Conservation (phyloP, 2,113 vertebrate genomes). For the Malurus melanocephalus region DNA sequence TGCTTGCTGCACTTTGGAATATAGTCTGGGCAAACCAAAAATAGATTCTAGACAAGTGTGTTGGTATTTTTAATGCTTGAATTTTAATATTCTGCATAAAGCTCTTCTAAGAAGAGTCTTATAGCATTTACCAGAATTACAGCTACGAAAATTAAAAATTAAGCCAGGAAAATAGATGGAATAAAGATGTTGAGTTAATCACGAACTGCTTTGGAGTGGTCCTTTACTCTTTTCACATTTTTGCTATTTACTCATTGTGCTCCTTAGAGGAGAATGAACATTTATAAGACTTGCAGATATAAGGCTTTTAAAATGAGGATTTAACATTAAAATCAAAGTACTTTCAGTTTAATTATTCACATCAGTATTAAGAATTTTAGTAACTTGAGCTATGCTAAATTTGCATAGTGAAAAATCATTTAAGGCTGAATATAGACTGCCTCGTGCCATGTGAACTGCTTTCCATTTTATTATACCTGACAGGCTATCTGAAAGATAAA, state of each 20-base stretch:
- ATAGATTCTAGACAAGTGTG: background rate
- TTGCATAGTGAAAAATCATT: background rate
- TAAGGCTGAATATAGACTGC: background rate
- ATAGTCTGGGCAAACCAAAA: background rate
- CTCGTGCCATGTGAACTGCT: background rate
- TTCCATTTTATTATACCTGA: background rate
- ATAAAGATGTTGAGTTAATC: background rate
- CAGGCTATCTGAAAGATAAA: background rate
- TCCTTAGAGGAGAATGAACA: background rate
- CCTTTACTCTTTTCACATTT: background rate
- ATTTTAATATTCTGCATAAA: slow-evolving; percentile 1
- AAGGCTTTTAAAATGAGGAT: background rate
- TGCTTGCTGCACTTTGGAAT: background rate
- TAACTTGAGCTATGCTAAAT: background rate
- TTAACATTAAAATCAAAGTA: background rate
- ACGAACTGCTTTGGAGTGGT: background rate
- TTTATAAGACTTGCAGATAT: background rate
- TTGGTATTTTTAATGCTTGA: background rate
- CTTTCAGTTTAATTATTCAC: background rate
- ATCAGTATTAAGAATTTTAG: background rate
- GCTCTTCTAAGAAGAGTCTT: background rate
- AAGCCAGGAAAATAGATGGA: background rate
- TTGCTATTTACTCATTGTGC: background rate
- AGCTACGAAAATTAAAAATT: background rate
- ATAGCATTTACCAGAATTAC: background rate